phyloP scores from a whole-genome alignment of 1,140 invertebrate genomes.

The Asbolus verrucosus region DNA sequence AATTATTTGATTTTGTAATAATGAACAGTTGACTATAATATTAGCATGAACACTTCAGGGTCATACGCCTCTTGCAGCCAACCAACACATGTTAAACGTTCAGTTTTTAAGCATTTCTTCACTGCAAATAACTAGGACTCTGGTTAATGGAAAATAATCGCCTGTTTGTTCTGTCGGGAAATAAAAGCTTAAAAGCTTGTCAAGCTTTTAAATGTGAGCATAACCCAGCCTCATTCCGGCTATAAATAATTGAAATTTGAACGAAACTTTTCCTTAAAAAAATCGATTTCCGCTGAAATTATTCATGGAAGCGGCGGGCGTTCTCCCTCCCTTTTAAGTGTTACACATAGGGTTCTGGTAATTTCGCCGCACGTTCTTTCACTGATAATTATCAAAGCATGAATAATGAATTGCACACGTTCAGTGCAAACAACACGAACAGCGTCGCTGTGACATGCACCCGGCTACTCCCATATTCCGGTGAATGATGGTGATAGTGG shows the following conservation, averaged over 20 bases:
- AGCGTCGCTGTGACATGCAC: slow-evolving; percentile 32
- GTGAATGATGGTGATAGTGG: slow-evolving; percentile 43
- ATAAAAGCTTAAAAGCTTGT: slow-evolving; percentile 16
- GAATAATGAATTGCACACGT: slow-evolving; percentile 56
- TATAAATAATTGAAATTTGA: slow-evolving; percentile 27
- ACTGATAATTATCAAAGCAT: slow-evolving; percentile 55
- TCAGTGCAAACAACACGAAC: slow-evolving; percentile 45
- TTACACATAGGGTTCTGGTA: slow-evolving; percentile 27
- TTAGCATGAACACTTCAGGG: too few species aligned
- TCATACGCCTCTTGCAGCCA: too few species aligned
- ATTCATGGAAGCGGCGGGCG: slow-evolving; percentile 24
- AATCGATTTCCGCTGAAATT: slow-evolving; percentile 33
- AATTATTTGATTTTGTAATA: too few species aligned
- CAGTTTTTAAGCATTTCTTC: too few species aligned
- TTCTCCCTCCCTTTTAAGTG: slow-evolving; percentile 14
- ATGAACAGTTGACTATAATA: too few species aligned
- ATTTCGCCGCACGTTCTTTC: slow-evolving; percentile 50
- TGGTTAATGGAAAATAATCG: too few species aligned
- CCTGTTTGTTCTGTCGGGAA: too few species aligned
- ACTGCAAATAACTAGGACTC: too few species aligned
- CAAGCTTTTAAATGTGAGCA: slow-evolving; percentile 17
- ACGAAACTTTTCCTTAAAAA: slow-evolving; percentile 24
- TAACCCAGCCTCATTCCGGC: slow-evolving; percentile 8
- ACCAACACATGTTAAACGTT: too few species aligned
- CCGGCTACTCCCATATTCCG: slow-evolving; percentile 35